These are phyloP conservation scores for Eurytoma californica DNA, from an alignment of 2,888 invertebrate species.

Conservation along the genomic window DNA sequence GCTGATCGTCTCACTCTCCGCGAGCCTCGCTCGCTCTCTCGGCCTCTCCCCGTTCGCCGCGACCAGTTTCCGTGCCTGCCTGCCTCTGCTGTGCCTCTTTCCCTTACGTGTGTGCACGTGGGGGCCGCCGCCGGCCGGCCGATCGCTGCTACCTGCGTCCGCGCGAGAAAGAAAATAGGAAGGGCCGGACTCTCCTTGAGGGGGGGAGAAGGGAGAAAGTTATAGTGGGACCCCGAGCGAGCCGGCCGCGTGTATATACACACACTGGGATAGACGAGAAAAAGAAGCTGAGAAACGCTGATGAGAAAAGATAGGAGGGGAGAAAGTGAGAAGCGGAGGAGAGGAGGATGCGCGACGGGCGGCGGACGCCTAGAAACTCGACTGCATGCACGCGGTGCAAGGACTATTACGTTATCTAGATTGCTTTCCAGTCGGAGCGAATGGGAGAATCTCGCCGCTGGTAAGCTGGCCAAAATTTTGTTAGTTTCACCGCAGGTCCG, in stretches of 20 bases:
- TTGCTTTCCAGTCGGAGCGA: too few species aligned
- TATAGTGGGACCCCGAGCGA: slow-evolving; percentile 13
- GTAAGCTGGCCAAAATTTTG: too few species aligned
- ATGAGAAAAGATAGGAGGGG: slow-evolving; percentile 24
- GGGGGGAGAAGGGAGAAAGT: slow-evolving; percentile 49
- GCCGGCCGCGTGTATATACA: not conserved
- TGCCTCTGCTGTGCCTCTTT: slow-evolving; percentile 57
- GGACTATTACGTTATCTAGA: too few species aligned
- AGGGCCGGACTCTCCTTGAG: slow-evolving; percentile 15
- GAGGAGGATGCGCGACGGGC: not conserved
- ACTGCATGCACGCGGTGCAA: too few species aligned
- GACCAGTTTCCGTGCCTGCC: slow-evolving; percentile 67
- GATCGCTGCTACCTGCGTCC: slow-evolving; percentile 56
- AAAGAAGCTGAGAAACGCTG: slow-evolving; percentile 19
- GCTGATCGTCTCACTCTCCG: slow-evolving; percentile 71
- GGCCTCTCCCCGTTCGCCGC: slow-evolving; percentile 43
- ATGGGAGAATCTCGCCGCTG: too few species aligned
- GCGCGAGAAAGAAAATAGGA: slow-evolving; percentile 35
- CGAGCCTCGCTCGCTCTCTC: slow-evolving; percentile 48
- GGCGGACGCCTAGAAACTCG: too few species aligned
- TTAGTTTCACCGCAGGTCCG: too few species aligned
- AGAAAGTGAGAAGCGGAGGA: slow-evolving; percentile 31
- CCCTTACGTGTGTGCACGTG: slow-evolving; percentile 40
- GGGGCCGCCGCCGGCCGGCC: slow-evolving; percentile 1
- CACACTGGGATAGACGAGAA: slow-evolving; percentile 36